A percentile compares a stretch with the other conserved stretches of the same genome.
These are phyloP conservation scores for Telmatochromis sp. DNA, from an alignment of 2,113 vertebrate genomes.

Conservation along the genomic window DNA sequence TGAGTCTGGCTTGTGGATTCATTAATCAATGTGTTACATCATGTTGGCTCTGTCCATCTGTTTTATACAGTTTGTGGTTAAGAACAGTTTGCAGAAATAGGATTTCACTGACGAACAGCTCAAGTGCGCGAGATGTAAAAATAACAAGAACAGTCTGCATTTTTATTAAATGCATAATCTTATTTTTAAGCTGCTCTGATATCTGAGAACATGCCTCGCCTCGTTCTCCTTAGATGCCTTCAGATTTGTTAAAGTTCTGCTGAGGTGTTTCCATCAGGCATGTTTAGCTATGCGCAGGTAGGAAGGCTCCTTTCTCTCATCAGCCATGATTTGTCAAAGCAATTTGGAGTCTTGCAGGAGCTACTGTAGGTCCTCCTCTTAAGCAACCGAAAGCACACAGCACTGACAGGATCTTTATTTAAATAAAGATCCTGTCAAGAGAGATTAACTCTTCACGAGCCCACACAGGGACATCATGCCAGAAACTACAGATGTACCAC, in stretches of 20 bases:
- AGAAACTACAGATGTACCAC: slow-evolving; percentile 28
- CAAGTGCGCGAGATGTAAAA: background rate
- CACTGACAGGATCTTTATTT: slow-evolving; percentile 57
- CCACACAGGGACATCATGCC: slow-evolving; percentile 49
- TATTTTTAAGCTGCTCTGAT: background rate
- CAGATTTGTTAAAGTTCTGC: background rate
- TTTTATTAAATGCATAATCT: slow-evolving; percentile 1
- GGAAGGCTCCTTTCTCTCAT: slow-evolving; percentile 7
- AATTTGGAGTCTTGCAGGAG: slow-evolving; percentile 12
- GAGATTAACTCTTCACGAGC: slow-evolving; percentile 54
- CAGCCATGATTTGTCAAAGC: slow-evolving; percentile 53
- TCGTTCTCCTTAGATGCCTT: background rate
- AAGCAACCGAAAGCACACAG: slow-evolving; percentile 9
- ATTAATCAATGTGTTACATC: background rate
- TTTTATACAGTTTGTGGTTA: background rate
- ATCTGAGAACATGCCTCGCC: background rate
- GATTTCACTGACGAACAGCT: background rate
- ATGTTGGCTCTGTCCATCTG: background rate
- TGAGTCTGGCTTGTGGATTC: background rate
- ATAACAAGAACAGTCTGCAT: background rate
- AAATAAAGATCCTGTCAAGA: slow-evolving; percentile 60
- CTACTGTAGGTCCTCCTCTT: slow-evolving; percentile 33
- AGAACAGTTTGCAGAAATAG: background rate
- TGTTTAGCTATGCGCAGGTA: slow-evolving; percentile 17
- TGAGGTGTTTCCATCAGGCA: slow-evolving; percentile 4